These are phyloP conservation scores for Sebastes umbrosus DNA, from an alignment of 2,797 vertebrate species.

Conservation along the genomic window DNA sequence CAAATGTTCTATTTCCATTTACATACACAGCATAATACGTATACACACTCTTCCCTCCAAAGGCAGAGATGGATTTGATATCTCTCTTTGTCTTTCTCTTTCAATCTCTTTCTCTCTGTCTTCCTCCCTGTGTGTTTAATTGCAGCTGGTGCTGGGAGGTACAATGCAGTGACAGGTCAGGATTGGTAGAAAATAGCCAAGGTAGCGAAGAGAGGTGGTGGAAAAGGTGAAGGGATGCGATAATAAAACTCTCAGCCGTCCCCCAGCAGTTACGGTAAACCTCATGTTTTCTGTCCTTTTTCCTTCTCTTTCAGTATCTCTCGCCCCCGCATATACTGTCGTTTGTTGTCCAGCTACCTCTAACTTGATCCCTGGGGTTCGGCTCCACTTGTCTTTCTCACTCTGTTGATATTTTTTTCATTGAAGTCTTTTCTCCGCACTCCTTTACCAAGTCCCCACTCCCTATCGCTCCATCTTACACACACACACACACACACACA, in stretches of 20 bases:
- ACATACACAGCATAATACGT: background rate
- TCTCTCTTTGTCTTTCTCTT: background rate
- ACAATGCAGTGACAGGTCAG: slow-evolving; percentile 15
- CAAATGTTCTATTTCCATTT: slow-evolving; percentile 13
- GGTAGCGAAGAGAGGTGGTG: background rate
- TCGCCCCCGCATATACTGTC: background rate
- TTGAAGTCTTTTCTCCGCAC: background rate
- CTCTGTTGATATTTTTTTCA: background rate
- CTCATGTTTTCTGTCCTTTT: background rate
- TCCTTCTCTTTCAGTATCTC: background rate
- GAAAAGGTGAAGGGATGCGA: background rate
- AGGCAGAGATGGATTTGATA: background rate
- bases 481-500: background rate
- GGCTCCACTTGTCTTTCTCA: background rate
- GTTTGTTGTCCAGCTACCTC: background rate
- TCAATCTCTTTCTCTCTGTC: background rate
- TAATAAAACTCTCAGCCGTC: slow-evolving; percentile 17
- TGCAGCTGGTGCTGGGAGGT: slow-evolving; percentile 2
- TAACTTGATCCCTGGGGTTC: background rate
- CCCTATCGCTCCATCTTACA: background rate
- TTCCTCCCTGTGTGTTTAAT: slow-evolving; percentile 9
- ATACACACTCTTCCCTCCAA: background rate
- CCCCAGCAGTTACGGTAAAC: background rate
- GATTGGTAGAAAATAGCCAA: slow-evolving; percentile 8
- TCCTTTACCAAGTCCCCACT: background rate